Percentiles rank a stretch among this genome's conserved stretches.
phyloP scores from a whole-genome alignment of 2,113 vertebrate genomes.

The Alligator mississippiensis region DNA sequence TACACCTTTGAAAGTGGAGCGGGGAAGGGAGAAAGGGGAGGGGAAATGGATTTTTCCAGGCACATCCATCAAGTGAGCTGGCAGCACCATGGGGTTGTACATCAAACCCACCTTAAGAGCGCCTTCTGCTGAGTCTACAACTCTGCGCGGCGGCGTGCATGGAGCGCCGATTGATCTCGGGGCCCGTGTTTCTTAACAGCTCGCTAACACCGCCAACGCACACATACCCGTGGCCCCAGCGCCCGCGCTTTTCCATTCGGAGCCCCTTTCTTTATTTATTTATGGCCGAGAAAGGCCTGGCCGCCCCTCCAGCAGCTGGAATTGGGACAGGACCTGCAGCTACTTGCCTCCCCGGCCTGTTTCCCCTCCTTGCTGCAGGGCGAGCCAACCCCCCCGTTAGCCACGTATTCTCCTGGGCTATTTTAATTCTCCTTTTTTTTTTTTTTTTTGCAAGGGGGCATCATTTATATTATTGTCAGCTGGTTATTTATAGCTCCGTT shows the following conservation, averaged over 20 bases:
- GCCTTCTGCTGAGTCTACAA: background rate
- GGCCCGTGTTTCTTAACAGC: background rate
- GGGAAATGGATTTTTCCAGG: background rate
- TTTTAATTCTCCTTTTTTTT: background rate
- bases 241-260: too few species aligned
- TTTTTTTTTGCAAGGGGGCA: background rate
- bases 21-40: background rate
- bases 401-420: background rate
- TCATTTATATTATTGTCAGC: background rate
- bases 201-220: fast-evolving
- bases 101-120: background rate
- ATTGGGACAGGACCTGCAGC: background rate
- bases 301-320: background rate
- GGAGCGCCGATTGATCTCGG: background rate
- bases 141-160: background rate
- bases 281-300: background rate
- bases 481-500: background rate
- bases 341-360: background rate
- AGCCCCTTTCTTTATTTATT: background rate
- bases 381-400: fast-evolving
- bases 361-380: background rate
- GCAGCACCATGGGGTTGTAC: background rate
- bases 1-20: background rate
- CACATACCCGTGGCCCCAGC: background rate
- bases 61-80: background rate